Evolutionary conservation across 2,797 vertebrate species (phyloP), one percentile per base, ranked within the genome.

Genomic region (Platalea minor): DNA sequence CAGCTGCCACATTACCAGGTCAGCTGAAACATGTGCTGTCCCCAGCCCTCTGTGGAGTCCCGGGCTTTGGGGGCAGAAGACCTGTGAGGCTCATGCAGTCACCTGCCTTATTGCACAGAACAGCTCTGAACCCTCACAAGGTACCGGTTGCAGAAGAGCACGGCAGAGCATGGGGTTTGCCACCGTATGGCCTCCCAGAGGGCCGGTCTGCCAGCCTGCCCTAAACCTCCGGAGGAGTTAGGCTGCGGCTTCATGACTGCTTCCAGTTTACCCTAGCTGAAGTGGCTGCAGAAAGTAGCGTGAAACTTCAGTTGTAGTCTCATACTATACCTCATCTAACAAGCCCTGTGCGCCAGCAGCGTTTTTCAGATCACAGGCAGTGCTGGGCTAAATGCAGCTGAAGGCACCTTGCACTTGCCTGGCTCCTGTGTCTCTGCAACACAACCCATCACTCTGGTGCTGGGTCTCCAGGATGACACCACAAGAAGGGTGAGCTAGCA

Each of bases 171-270:
- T 0, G 3, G 29, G 17, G 5, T 60, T 80, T 83, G 39, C 21
- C 67, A 37, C 51, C 0, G 0, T 4, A 43, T 1, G 5, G 19
- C 10, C 21, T 68, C 18, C 11, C 54, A 23, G 5, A 4, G 5
- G 29, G 13, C 28, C 3, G 4, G 11, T 74, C 63, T 76, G 50
- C 39, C 54, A 88, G 76, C 50, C 31, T 78, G 31, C 45, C 59
- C 69, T 35, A 53, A 53, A 76, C 59, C 51, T 53, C 63, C 43
- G 63, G 17, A 57, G 17, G 23, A 91, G n/a, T 28, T 61, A 33
- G 37, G 23, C 65, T 87, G 67, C 0, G 0, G 39, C 23, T 75
- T 80, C 3, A 1, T 43, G 35, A 70, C 10, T 35, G 48, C 60
- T 88, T 75, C 53, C 65, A 86, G 76, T 17, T 41, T 77, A 37